These are phyloP conservation scores for Habropoda laboriosa DNA, from an alignment of 1,140 invertebrate species.

Conservation along the genomic window DNA sequence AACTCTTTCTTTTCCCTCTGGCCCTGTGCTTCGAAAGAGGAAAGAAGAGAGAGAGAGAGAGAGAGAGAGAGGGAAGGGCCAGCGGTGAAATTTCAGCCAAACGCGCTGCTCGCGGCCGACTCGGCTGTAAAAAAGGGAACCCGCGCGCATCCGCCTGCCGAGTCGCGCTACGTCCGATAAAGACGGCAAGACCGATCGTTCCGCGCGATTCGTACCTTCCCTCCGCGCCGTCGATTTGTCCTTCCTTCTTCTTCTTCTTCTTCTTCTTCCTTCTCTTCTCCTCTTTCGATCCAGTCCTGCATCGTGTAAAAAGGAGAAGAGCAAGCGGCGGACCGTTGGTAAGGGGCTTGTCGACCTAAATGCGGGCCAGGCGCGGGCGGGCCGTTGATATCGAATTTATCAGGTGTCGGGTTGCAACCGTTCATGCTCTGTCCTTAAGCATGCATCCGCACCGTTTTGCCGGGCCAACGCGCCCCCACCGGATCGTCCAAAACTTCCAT, in stretches of 20 bases:
- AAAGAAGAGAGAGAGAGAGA: background rate
- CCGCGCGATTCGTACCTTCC: constrained; percentile 32
- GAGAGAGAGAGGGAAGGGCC: constrained; percentile 26
- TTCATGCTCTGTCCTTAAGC: constrained; percentile 68
- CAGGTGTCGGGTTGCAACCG: constrained; percentile 74
- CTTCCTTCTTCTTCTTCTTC: background rate
- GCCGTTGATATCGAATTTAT: constrained; percentile 79
- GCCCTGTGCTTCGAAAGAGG: constrained; percentile 35
- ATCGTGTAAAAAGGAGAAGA: background rate
- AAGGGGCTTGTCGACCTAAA: constrained; percentile 55
- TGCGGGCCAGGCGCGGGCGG: constrained; percentile 70
- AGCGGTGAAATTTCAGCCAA: constrained; percentile 77
- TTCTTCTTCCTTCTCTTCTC: background rate
- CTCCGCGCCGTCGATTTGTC: constrained; percentile 52
- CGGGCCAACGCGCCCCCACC: constrained; percentile 71
- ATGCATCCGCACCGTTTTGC: constrained; percentile 71
- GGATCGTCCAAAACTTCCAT: constrained; percentile 58
- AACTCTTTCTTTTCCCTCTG: constrained; percentile 51
- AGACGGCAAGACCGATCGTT: constrained; percentile 67
- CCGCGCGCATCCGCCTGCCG: constrained; percentile 49
- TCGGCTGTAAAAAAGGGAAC: constrained; percentile 66
- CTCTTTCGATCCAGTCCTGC: background rate
- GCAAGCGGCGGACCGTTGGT: background rate
- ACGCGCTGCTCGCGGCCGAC: constrained; percentile 58
- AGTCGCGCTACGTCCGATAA: constrained; percentile 68